A percentile compares a stretch with the other conserved stretches of the same genome.
Evolutionary conservation across 2,113 vertebrate genomes (phyloP).

Genomic region (Maylandia zebra): DNA sequence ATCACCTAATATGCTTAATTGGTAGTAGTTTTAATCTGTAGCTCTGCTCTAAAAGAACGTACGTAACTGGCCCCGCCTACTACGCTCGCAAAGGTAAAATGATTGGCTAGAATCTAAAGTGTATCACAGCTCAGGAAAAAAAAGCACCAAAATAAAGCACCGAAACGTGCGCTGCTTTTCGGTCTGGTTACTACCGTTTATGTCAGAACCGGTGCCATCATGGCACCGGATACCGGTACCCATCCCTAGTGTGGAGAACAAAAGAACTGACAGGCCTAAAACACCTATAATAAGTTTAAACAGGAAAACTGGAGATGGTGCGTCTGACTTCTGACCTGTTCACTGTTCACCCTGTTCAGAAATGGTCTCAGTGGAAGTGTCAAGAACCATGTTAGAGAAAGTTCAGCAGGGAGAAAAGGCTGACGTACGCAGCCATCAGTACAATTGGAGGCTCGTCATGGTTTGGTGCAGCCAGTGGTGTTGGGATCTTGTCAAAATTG

Average conservation of each 20-base stretch:
- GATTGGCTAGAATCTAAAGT: too few relatives aligned
- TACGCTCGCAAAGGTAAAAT: too few relatives aligned
- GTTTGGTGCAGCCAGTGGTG: neutral
- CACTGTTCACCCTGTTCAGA: neutral
- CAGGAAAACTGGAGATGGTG: neutral
- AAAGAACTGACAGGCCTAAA: neutral
- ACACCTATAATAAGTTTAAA: neutral
- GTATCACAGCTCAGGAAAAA: too few relatives aligned
- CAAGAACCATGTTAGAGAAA: neutral
- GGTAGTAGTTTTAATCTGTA: too few relatives aligned
- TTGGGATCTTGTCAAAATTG: neutral
- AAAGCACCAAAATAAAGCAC: too few relatives aligned
- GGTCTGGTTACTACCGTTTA: neutral
- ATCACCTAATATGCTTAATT: too few relatives aligned
- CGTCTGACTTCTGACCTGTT: neutral
- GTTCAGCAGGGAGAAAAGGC: neutral
- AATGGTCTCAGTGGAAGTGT: neutral
- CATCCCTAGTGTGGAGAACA: neutral
- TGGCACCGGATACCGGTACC: fast-evolving
- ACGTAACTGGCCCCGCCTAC: too few relatives aligned
- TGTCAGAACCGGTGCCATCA: neutral
- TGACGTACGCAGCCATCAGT: fast-evolving
- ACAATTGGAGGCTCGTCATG: neutral
- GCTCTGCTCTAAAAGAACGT: too few relatives aligned
- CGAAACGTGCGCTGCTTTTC: neutral